These are phyloP conservation scores for Synaphobranchus kaupii DNA, from an alignment of 2,797 vertebrate genomes.

Conservation along the genomic window DNA sequence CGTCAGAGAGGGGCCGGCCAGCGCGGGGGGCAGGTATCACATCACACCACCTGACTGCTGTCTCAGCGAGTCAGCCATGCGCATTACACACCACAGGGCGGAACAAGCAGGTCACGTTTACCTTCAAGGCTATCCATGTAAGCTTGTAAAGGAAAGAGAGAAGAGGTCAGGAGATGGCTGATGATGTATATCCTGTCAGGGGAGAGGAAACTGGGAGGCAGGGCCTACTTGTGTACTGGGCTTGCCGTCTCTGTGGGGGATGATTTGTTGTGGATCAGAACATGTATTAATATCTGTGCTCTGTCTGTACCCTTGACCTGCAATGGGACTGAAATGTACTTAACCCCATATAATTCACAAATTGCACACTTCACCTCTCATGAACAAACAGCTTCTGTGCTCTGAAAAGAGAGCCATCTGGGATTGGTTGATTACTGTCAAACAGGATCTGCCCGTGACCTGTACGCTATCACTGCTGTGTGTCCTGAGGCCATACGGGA, in stretches of 20 bases:
- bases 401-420: neutral
- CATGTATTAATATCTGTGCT: neutral
- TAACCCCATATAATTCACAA: neutral
- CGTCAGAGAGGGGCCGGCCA: constrained; percentile 30
- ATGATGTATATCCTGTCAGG: constrained; percentile 3
- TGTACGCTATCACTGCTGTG: neutral
- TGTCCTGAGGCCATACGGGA: neutral
- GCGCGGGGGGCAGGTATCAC: neutral
- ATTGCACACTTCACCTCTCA: neutral
- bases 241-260: neutral
- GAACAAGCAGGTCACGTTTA: constrained; percentile 66
- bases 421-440: neutral
- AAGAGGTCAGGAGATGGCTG: constrained; percentile 52
- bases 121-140: constrained; percentile 95
- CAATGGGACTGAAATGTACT: neutral
- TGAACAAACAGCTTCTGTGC: neutral
- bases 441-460: neutral
- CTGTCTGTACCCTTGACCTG: neutral
- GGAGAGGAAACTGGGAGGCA: neutral
- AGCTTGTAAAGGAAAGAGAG: constrained; percentile 82
- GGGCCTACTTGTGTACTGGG: neutral
- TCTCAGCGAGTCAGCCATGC: neutral
- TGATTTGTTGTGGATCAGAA: neutral
- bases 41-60: neutral
- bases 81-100: neutral